These are phyloP conservation scores for Petrosia ficiformis DNA, from an alignment of 37 sponge, comb jelly and placozoan genomes.

Conservation along the genomic window DNA sequence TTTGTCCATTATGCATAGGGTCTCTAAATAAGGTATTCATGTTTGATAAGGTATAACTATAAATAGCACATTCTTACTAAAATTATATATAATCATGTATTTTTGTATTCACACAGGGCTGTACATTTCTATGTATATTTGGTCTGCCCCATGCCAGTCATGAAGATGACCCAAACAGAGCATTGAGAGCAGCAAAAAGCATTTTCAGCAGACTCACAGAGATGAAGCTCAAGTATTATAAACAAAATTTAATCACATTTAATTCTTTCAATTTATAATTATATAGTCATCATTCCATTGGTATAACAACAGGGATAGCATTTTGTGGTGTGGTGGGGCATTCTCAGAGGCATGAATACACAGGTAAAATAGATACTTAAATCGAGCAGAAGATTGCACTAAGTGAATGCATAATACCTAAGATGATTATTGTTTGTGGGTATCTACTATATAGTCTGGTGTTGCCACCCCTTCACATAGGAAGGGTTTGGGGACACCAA, in stretches of 20 bases:
- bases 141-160: slow-evolving; percentile 87
- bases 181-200: slow-evolving; percentile 70
- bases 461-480: too few species aligned
- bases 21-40: slow-evolving; percentile 90
- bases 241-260: too few species aligned
- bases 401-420: too few species aligned
- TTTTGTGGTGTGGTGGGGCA: slow-evolving; percentile 98
- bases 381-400: too few species aligned
- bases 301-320: slow-evolving; percentile 87
- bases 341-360: slow-evolving; percentile 89
- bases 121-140: slow-evolving; percentile 92
- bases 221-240: slow-evolving; percentile 24
- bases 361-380: too few species aligned
- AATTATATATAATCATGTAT: background rate
- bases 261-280: background rate
- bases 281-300: slow-evolving; percentile 63
- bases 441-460: too few species aligned
- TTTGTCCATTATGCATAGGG: too few species aligned
- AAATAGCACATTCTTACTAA: background rate
- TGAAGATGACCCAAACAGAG: slow-evolving; percentile 78
- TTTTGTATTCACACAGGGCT: slow-evolving; percentile 51
- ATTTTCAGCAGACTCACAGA: slow-evolving; percentile 45
- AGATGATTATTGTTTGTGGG: too few species aligned
- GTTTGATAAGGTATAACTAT: slow-evolving; percentile 83
- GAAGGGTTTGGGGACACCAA: too few species aligned